Base-by-base conservation (phyloP, 2,888 invertebrate species). In the Eulithis testata region DNA sequence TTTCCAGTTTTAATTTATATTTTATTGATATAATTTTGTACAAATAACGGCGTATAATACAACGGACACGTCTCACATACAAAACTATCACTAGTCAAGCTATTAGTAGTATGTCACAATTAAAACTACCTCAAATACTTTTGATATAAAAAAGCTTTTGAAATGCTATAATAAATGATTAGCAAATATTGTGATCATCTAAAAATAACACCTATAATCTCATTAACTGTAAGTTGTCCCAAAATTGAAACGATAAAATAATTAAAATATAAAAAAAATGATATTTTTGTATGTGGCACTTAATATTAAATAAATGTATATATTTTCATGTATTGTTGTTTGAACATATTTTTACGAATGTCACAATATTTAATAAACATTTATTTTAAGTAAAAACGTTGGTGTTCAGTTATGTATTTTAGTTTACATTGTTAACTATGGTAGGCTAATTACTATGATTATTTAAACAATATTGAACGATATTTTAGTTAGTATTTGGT, bases 31-130 rank as follows among this genome's bases (percentile, higher is more conserved):
- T 92, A 92, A 90, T 93, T 93, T 93, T 93, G 92, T 93, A 93
- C 93, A 93, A 93, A 93, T 93, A 93, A 93, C 92, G 93, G 93
- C 91, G 81, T 93, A 93, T 93, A 86, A 84, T 93, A 93, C 93
- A 93, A 88, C 88, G 93, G 93, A 92, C 90, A 91, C 91, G 91
- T 93, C 82, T 91, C 93, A 93, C 93, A 93, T 93, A 93, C 90
- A 93, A 93, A 93, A 93, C 93, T 93, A 93, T 88, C 73, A 78
- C 93, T 93, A 93, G 82, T 83, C 84, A 90, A 91, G 91, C 93
- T 91, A 91, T 83, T 79, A 59, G 63, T 73, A 80, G 79, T 86
- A 86, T 87, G 83, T 86, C 89, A 89, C 89, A 88, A 82, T 76
- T 85, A 82, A 79, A 79, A 82, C 88, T 89, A 88, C 82, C 70